These are phyloP conservation scores for Tenthredo mesomela DNA, from an alignment of 2,888 invertebrate genomes.

Conservation along the genomic window DNA sequence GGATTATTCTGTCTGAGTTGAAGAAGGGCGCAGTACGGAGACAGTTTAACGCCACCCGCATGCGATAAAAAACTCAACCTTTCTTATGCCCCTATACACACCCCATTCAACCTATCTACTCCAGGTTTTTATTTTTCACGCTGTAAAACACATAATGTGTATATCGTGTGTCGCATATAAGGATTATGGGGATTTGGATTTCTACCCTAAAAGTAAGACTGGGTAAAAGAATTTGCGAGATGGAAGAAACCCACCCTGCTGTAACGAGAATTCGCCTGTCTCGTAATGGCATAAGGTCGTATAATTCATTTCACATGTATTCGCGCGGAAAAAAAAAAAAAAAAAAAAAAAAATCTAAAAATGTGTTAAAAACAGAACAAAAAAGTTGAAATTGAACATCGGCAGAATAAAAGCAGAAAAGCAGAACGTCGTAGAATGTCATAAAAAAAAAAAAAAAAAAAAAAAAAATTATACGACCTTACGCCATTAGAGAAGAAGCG, in stretches of 20 bases:
- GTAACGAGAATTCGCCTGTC: too few relatives aligned
- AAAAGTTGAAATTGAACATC: too few relatives aligned
- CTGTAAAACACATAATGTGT: background rate
- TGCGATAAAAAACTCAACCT: conserved; percentile 37
- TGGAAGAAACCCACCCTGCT: background rate
- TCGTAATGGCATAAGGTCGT: too few relatives aligned
- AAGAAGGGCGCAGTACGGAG: conserved; percentile 18
- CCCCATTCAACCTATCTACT: background rate
- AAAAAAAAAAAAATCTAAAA: too few relatives aligned
- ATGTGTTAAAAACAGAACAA: too few relatives aligned
- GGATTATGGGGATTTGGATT: background rate
- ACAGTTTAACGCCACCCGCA: conserved; percentile 43
- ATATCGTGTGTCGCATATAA: background rate
- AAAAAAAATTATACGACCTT: background rate
- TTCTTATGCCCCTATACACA: background rate
- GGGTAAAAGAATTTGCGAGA: background rate
- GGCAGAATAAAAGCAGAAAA: too few relatives aligned
- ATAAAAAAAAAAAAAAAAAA: background rate
- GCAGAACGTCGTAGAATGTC: too few relatives aligned
- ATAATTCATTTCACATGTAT: too few relatives aligned
- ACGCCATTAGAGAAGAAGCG: too few relatives aligned
- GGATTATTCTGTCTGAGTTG: conserved; percentile 33
- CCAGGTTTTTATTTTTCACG: background rate
- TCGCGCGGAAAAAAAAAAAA: too few relatives aligned
- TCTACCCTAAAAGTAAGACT: background rate